A percentile compares a stretch with the other conserved stretches of the same genome.
phyloP scores from a whole-genome alignment of 2,113 vertebrate species.

The Circaetus gallicus region DNA sequence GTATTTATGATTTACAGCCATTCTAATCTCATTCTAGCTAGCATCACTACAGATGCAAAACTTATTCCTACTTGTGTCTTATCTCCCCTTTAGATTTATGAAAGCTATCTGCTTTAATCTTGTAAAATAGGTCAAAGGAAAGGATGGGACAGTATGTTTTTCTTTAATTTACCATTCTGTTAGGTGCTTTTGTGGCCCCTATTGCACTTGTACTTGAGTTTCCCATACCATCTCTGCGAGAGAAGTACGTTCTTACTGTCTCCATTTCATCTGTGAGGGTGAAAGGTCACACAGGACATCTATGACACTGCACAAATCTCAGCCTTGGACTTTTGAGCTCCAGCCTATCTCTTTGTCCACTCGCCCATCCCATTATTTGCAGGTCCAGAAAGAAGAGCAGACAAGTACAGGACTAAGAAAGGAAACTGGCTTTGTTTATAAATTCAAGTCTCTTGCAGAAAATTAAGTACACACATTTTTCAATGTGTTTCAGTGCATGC shows the following conservation, averaged over 20 bases:
- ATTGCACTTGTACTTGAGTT: neutral
- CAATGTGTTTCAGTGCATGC: neutral
- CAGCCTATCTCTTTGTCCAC: neutral
- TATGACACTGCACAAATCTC: neutral
- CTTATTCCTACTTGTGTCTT: neutral
- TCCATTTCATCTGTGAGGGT: neutral
- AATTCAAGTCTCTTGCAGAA: neutral
- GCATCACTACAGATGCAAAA: neutral
- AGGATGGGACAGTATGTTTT: neutral
- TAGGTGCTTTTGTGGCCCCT: neutral
- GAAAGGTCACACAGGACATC: neutral
- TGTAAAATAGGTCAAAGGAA: neutral
- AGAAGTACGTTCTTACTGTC: neutral
- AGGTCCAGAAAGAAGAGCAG: neutral
- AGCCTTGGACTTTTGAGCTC: neutral
- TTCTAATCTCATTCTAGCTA: neutral
- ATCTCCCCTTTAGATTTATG: neutral
- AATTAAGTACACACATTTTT: neutral
- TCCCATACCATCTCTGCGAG: neutral
- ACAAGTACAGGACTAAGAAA: neutral
- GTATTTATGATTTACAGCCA: neutral
- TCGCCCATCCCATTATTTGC: neutral
- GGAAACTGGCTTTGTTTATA: neutral
- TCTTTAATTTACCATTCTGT: neutral
- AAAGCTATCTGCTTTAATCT: neutral